Percentiles rank a stretch among this genome's conserved stretches.
These are phyloP conservation scores for Erebia epiphron DNA, from an alignment of 2,888 invertebrate species.

Conservation along the genomic window DNA sequence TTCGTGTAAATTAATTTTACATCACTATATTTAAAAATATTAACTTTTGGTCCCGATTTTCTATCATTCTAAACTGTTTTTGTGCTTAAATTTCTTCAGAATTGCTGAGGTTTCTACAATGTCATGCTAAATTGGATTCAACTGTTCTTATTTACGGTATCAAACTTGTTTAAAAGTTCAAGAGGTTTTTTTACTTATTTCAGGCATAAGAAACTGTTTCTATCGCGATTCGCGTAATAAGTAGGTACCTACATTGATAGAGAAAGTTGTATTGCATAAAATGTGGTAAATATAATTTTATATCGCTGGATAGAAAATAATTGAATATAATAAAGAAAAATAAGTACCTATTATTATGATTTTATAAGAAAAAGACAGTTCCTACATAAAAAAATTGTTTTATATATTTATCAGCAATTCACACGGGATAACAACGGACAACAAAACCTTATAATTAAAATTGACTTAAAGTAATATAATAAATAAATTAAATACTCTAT, in stretches of 20 bases:
- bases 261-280: slow-evolving; percentile 70
- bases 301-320: no score
- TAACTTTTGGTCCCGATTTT: slow-evolving; percentile 25
- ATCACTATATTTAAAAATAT: not conserved
- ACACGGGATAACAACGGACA: slow-evolving; percentile 45
- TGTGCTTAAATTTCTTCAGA: slow-evolving; percentile 44
- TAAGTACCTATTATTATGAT: not conserved
- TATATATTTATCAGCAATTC: slow-evolving; percentile 34
- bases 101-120: slow-evolving; percentile 42
- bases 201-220: slow-evolving; percentile 50
- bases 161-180: slow-evolving; percentile 53
- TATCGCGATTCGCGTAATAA: slow-evolving; percentile 78
- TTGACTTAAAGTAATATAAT: slow-evolving; percentile 49
- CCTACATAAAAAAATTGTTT: slow-evolving; percentile 11
- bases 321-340: not conserved
- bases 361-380: not conserved
- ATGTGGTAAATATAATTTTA: slow-evolving; percentile 22
- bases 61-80: slow-evolving; percentile 36
- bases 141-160: slow-evolving; percentile 63
- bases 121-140: slow-evolving; percentile 51
- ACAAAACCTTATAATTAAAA: slow-evolving; percentile 38
- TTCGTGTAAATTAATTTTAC: slow-evolving; percentile 11
- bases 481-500: slow-evolving; percentile 60
- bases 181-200: slow-evolving; percentile 54
- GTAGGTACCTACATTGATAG: slow-evolving; percentile 67